Percentiles rank a stretch among this genome's conserved stretches.
phyloP scores from a whole-genome alignment of 2,113 vertebrate species.

The Peromyscus maniculatus region DNA sequence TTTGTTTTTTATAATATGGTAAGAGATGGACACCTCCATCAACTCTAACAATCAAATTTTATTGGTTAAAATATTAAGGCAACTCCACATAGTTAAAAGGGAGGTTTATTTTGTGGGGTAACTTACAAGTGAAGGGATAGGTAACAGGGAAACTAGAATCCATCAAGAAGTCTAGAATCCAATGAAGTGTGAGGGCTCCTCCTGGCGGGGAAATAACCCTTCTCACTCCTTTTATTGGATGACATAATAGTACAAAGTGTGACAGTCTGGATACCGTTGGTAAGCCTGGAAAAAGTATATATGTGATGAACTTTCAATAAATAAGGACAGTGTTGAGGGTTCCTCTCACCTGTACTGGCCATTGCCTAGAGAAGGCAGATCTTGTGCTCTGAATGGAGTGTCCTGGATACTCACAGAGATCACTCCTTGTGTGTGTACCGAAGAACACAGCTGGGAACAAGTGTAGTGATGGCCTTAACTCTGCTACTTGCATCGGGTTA shows the following conservation, averaged over 20 bases:
- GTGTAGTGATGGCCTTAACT: neutral
- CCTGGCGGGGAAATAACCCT: neutral
- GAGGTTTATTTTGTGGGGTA: no score
- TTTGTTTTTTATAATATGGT: neutral
- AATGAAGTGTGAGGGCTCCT: neutral
- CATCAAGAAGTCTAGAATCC: neutral
- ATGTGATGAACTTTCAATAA: neutral
- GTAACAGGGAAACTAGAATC: neutral
- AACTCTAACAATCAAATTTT: slow-evolving; percentile 19
- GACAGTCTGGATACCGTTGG: neutral
- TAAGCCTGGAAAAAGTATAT: neutral
- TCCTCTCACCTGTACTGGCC: neutral
- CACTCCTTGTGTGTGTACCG: neutral
- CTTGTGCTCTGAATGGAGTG: neutral
- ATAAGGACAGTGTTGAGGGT: neutral
- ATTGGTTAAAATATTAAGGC: no score
- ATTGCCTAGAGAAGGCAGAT: neutral
- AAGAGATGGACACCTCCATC: neutral
- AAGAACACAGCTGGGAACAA: neutral
- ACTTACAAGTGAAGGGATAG: no score
- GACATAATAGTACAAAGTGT: neutral
- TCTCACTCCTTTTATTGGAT: neutral
- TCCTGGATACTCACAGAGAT: neutral
- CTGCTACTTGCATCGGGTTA: neutral
- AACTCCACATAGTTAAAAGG: no score